A percentile compares a stretch with the other conserved stretches of the same genome.
Conservation (phyloP, 2,888 invertebrate genomes). For the Cloeon dipterum region DNA sequence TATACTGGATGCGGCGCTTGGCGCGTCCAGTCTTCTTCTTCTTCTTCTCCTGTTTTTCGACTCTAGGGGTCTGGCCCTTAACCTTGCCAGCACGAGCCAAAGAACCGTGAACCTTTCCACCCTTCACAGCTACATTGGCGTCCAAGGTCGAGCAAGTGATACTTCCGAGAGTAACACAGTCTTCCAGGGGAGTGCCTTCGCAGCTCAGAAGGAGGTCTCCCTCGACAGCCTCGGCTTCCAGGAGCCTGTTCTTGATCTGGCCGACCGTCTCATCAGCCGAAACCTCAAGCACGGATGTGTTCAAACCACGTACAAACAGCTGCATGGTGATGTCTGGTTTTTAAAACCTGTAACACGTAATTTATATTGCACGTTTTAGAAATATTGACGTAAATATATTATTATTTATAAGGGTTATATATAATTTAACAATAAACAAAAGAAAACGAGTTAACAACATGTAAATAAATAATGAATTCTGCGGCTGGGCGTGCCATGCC, state of each 20-base stretch:
- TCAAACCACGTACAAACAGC: conserved; percentile 55
- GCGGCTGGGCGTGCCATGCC: no score
- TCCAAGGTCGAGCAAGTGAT: conserved; percentile 48
- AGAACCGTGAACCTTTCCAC: conserved; percentile 98
- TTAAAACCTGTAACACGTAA: no score
- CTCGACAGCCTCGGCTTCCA: conserved; percentile 10
- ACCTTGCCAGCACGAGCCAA: conserved; percentile 99
- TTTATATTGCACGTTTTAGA: no score
- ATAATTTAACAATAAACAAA: no score
- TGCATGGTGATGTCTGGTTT: no score
- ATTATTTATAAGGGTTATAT: no score
- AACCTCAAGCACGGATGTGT: conserved; percentile 51
- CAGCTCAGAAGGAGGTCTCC: conserved; percentile 48
- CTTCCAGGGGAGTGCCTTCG: conserved; percentile 46
- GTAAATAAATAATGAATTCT: no score
- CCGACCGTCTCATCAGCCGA: conserved; percentile 45
- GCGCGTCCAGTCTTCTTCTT: conserved; percentile 99
- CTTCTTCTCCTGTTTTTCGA: conserved; percentile 96
- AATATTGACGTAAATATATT: no score
- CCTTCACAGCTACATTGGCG: conserved; percentile 53
- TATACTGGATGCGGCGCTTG: conserved; percentile 96
- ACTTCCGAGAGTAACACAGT: conserved; percentile 38
- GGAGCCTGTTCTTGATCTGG: conserved; percentile 30
- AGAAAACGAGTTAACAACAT: no score
- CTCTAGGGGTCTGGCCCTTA: conserved; percentile 98